Evolutionary conservation across 2,888 invertebrate genomes (phyloP).

Genomic region (Psylliodes chrysocephalus): DNA sequence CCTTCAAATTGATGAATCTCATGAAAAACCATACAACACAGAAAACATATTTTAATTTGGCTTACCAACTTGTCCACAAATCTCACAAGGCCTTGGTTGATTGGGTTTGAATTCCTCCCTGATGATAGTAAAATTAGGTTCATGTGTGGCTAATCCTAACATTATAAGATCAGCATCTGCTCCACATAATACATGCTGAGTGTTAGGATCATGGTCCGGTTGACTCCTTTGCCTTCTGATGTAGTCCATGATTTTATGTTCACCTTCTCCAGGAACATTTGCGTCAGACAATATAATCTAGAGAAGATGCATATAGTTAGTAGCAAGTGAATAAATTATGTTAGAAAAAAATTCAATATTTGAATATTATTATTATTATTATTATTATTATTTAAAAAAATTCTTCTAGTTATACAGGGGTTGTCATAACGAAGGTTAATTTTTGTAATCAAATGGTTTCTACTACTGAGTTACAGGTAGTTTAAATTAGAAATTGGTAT

Average conservation of each 20-base stretch:
- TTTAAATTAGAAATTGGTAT: no score
- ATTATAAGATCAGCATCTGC: conserved; percentile 99
- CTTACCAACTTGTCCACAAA: conserved; percentile 85
- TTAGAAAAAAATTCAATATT: no score
- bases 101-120: conserved; percentile 98
- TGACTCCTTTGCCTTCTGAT: conserved; percentile 95
- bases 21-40: no score
- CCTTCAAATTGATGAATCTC: no score
- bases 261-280: conserved; percentile 93
- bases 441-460: no score
- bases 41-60: background rate
- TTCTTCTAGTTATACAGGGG: no score
- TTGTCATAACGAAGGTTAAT: no score
- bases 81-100: conserved; percentile 93
- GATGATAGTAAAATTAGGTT: conserved; percentile 98
- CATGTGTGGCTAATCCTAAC: conserved; percentile 98
- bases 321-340: background rate
- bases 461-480: no score
- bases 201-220: conserved; percentile 97
- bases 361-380: background rate
- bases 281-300: conserved; percentile 92
- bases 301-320: conserved; percentile 55
- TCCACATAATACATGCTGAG: conserved; percentile 96
- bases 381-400: no score
- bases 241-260: conserved; percentile 96